Evolutionary conservation across 2,113 vertebrate species (phyloP).

Genomic region (Danio rerio): DNA sequence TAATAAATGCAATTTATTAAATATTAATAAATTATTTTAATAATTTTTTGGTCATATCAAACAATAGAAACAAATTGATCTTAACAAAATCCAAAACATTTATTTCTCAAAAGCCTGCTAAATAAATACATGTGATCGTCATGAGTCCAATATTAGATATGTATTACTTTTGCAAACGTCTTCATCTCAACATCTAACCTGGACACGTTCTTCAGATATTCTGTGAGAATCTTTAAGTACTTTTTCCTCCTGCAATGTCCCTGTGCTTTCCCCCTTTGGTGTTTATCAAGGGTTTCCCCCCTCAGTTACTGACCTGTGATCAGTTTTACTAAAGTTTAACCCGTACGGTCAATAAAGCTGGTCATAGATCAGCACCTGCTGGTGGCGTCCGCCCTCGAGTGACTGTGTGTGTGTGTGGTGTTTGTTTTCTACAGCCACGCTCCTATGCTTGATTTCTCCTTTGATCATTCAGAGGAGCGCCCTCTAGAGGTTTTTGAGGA

Average conservation of each 20-base stretch:
- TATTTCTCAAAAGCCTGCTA: too few species aligned
- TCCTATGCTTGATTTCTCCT: conserved; percentile 98
- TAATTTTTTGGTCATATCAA: too few species aligned
- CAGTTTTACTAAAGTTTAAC: not conserved
- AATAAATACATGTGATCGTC: too few species aligned
- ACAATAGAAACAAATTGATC: too few species aligned
- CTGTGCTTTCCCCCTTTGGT: not conserved
- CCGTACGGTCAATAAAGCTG: not conserved
- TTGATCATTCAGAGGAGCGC: conserved; percentile 97
- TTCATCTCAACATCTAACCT: not conserved
- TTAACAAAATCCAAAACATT: too few species aligned
- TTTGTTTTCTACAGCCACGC: conserved; percentile 85
- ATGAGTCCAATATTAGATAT: too few species aligned
- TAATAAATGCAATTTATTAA: too few species aligned
- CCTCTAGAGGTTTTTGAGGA: conserved; percentile 96
- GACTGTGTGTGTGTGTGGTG: conserved; percentile 71
- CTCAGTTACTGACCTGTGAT: conserved; percentile 18
- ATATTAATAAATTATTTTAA: too few species aligned
- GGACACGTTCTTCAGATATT: not conserved
- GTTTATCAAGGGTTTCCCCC: conserved; percentile 20
- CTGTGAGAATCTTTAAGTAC: not conserved
- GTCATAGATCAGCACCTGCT: conserved; percentile 36
- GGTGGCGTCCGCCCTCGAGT: conserved; percentile 64
- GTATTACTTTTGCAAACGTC: not conserved
- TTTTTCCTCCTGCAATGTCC: conserved; percentile 1